phyloP scores from a whole-genome alignment of 1,140 invertebrate species.

The Brachionus plicatilis region DNA sequence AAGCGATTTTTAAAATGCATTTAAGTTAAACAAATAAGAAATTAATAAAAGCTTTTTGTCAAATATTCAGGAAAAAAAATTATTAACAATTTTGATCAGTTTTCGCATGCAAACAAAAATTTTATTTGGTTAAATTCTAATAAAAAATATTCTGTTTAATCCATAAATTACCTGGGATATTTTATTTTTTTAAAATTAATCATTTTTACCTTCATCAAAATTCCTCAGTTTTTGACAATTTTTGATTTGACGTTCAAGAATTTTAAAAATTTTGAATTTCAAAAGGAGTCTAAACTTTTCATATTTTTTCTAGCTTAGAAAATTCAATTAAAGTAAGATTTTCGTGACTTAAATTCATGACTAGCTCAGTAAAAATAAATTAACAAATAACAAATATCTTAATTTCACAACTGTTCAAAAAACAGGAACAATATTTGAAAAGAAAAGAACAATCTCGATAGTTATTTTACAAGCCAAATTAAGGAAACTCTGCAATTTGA shows the following conservation, averaged over 20 bases:
- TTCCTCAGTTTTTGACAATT: not conserved
- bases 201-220: not conserved
- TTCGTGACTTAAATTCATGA: not conserved
- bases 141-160: not conserved
- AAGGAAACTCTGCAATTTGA: not conserved
- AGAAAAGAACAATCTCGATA: not conserved
- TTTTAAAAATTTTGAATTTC: not conserved
- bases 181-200: not conserved
- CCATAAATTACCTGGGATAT: not conserved
- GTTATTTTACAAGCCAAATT: not conserved
- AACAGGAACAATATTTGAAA: not conserved
- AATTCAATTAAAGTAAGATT: not conserved
- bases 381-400: not conserved
- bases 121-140: not conserved
- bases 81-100: not conserved
- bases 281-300: not conserved
- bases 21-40: not conserved
- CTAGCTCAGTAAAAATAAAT: not conserved
- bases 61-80: not conserved
- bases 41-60: not conserved
- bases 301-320: not conserved
- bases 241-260: not conserved
- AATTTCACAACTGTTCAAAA: not conserved
- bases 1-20: not conserved
- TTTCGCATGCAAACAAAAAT: not conserved